A percentile compares a stretch with the other conserved stretches of the same genome.
phyloP scores from a whole-genome alignment of 2,888 invertebrate species.

The Lumbricus terrestris region DNA sequence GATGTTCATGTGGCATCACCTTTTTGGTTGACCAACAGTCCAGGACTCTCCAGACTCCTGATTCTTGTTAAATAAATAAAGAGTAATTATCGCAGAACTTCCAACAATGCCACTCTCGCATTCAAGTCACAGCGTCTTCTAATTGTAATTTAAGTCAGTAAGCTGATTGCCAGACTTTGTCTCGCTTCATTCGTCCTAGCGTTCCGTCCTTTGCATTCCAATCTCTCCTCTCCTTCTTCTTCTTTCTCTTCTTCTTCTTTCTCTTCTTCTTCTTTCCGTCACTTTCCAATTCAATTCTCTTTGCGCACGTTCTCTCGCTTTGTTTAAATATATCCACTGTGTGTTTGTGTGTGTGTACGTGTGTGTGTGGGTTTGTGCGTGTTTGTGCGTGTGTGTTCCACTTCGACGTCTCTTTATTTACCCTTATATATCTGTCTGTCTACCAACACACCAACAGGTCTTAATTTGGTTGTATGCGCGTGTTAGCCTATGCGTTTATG shows the following conservation, averaged over 20 bases:
- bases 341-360: too few species aligned
- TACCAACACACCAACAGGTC: not conserved
- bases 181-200: not conserved
- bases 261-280: not conserved
- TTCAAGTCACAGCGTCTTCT: not conserved
- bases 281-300: not conserved
- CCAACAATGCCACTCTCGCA: too few species aligned
- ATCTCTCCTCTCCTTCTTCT: not conserved
- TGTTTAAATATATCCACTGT: not conserved
- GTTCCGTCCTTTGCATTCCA: not conserved
- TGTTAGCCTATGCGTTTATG: too few species aligned
- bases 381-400: not conserved
- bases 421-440: not conserved
- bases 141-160: not conserved
- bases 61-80: not conserved
- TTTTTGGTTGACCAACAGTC: not conserved
- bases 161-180: not conserved
- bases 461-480: too few species aligned
- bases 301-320: not conserved
- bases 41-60: not conserved
- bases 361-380: too few species aligned
- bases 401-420: not conserved
- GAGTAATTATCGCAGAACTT: not conserved
- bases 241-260: not conserved
- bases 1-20: not conserved